phyloP scores from a whole-genome alignment of 2,797 vertebrate species.

The Gila robusta region DNA sequence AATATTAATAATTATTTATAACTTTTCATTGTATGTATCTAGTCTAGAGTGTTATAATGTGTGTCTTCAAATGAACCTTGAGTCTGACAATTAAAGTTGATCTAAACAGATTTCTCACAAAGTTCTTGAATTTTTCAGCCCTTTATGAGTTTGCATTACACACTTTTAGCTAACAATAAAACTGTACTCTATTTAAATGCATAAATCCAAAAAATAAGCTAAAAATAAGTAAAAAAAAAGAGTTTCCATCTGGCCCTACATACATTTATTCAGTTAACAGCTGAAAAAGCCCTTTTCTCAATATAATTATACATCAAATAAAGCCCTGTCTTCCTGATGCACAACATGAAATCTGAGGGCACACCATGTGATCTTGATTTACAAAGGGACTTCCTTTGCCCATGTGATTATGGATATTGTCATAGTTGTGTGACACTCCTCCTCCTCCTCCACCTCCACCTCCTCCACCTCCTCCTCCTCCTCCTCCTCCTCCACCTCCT shows the following conservation, averaged over 20 bases:
- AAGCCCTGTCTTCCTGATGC: background rate
- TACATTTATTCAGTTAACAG: background rate
- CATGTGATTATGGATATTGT: constrained; percentile 4
- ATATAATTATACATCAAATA: background rate
- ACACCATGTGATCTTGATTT: background rate
- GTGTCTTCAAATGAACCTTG: background rate
- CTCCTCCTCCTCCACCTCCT: background rate
- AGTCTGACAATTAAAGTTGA: background rate
- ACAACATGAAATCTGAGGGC: background rate
- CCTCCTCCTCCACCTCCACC: background rate
- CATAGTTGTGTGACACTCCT: constrained; percentile 11
- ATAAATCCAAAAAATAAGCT: too few species aligned
- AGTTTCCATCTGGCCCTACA: background rate
- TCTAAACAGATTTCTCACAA: background rate
- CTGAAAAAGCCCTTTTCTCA: background rate
- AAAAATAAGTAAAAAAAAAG: too few species aligned
- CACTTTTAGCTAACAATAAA: background rate
- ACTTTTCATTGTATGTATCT: background rate
- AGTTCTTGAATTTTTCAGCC: background rate
- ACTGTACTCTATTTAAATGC: background rate
- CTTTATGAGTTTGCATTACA: background rate
- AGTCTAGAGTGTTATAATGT: background rate
- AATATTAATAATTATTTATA: background rate
- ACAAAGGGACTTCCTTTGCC: constrained; percentile 22
- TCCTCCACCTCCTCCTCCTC: background rate